Conservation (phyloP, 2,888 invertebrate species). For the Scotopteryx bipunctaria region DNA sequence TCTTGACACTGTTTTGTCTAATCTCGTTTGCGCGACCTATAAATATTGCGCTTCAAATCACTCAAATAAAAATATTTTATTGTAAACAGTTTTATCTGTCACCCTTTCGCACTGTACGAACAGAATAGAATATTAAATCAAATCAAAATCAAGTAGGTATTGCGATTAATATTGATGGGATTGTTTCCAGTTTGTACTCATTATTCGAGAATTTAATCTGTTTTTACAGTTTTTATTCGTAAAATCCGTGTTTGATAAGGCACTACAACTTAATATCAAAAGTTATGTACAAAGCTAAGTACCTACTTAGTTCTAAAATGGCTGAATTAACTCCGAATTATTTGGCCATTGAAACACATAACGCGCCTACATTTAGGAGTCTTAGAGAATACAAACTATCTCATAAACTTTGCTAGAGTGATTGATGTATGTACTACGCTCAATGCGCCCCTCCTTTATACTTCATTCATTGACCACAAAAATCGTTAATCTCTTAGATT, state of each 20-base stretch:
- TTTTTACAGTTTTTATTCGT: not conserved
- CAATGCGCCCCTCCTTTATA: conserved; percentile 1
- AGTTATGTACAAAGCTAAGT: not conserved
- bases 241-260: not conserved
- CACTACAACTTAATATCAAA: not conserved
- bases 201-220: not conserved
- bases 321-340: conserved; percentile 6
- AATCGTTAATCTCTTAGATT: conserved; percentile 16
- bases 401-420: conserved; percentile 8
- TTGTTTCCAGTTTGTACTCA: too few relatives aligned
- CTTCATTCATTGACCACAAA: not conserved
- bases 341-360: conserved; percentile 25
- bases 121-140: too few relatives aligned
- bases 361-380: conserved; percentile 16
- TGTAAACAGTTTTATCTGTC: too few relatives aligned
- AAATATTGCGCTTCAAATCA: not conserved
- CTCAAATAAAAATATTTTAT: too few relatives aligned
- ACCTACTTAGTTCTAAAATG: conserved; percentile 1
- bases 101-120: too few relatives aligned
- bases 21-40: not conserved
- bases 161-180: too few relatives aligned
- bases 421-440: too few relatives aligned
- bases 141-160: too few relatives aligned
- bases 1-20: not conserved
- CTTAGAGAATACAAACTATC: conserved; percentile 28